Evolutionary conservation across 2,113 vertebrate species (phyloP).

Genomic region (Toxotes jaculatrix): DNA sequence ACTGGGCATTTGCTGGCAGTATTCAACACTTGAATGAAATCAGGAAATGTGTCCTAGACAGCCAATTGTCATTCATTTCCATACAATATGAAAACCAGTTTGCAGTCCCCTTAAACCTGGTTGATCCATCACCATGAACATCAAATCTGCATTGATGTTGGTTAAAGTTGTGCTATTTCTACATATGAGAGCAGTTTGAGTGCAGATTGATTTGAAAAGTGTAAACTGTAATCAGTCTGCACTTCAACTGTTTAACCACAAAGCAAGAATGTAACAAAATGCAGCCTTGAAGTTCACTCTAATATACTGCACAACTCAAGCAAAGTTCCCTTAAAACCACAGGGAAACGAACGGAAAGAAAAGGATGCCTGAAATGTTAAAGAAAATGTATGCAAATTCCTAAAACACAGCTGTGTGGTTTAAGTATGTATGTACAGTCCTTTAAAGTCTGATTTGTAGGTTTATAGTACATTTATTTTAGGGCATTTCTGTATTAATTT

Average conservation of each 20-base stretch:
- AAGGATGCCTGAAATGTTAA: too few species aligned
- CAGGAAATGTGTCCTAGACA: neutral
- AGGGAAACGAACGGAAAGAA: too few species aligned
- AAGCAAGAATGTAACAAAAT: too few species aligned
- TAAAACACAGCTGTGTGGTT: neutral
- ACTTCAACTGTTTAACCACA: too few species aligned
- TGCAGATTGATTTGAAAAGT: too few species aligned
- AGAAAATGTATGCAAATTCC: neutral
- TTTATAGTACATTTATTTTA: neutral
- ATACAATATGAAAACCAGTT: neutral
- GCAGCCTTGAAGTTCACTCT: too few species aligned
- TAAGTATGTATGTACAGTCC: too few species aligned
- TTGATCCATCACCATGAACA: neutral
- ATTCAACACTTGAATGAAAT: neutral
- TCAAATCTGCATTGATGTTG: too few species aligned
- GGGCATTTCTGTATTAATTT: slow-evolving; percentile 16
- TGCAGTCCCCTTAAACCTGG: neutral
- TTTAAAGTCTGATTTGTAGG: neutral
- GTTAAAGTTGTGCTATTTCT: too few species aligned
- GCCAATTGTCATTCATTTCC: neutral
- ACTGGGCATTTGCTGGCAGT: neutral
- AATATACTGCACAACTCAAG: neutral
- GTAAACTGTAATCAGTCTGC: too few species aligned
- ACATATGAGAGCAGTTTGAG: too few species aligned
- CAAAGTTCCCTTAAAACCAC: neutral